Conservation (phyloP, 1,140 invertebrate genomes). For the Hydropsyche tenuis region DNA sequence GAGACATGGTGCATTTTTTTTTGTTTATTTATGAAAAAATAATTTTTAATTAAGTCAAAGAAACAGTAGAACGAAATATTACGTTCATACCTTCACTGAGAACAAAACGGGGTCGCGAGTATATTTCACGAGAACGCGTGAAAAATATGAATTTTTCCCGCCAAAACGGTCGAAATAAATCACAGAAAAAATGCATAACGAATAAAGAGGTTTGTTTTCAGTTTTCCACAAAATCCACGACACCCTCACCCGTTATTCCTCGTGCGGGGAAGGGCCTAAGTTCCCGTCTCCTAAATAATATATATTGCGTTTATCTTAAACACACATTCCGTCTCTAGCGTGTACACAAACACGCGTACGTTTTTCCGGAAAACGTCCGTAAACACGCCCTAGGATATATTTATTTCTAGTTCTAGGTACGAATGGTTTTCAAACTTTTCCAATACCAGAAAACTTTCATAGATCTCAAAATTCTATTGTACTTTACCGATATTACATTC, state of each 20-base stretch:
- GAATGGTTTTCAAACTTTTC: too few species aligned
- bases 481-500: too few species aligned
- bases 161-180: conserved; percentile 30
- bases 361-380: conserved; percentile 14
- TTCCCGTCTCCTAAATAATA: conserved; percentile 23
- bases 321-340: conserved; percentile 3
- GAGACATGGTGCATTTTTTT: too few species aligned
- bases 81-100: too few species aligned
- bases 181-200: conserved; percentile 30
- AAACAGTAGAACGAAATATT: too few species aligned
- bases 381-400: conserved; percentile 5
- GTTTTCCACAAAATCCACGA: conserved; percentile 21
- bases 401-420: not conserved
- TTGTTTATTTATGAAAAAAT: too few species aligned
- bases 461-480: too few species aligned
- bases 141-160: conserved; percentile 6
- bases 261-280: not conserved
- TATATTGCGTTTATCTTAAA: conserved; percentile 30
- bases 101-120: too few species aligned
- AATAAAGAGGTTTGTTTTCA: conserved; percentile 31
- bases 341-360: conserved; percentile 4
- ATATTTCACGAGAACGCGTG: not conserved
- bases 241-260: conserved; percentile 14
- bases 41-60: too few species aligned
- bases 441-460: too few species aligned